phyloP scores from a whole-genome alignment of 1,140 invertebrate species.

The Ceratosolen solmsi region DNA sequence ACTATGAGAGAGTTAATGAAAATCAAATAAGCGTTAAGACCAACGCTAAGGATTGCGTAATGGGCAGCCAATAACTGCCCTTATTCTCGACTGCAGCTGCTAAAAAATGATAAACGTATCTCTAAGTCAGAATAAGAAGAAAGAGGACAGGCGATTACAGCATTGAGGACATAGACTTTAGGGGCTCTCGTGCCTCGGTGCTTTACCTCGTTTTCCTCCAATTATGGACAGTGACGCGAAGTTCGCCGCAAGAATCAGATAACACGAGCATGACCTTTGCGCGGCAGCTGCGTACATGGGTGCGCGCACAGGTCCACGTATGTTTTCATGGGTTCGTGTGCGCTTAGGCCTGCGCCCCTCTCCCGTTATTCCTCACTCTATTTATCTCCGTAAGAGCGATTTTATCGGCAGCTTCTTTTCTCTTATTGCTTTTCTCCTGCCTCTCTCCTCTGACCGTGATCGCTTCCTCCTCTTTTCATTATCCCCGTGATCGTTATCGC shows the following conservation, averaged over 20 bases:
- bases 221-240: slow-evolving; percentile 69
- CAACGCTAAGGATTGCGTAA: background rate
- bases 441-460: background rate
- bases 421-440: slow-evolving; percentile 22
- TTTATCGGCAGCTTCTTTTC: slow-evolving; percentile 37
- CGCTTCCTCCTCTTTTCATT: slow-evolving; percentile 27
- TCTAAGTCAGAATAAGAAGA: too few relatives aligned
- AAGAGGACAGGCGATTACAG: background rate
- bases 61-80: background rate
- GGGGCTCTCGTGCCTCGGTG: slow-evolving; percentile 51
- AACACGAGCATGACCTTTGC: slow-evolving; percentile 44
- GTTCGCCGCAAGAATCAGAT: slow-evolving; percentile 73
- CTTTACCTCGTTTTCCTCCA: slow-evolving; percentile 72
- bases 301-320: slow-evolving; percentile 54
- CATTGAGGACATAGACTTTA: too few relatives aligned
- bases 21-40: too few relatives aligned
- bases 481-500: slow-evolving; percentile 35
- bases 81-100: too few relatives aligned
- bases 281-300: slow-evolving; percentile 35
- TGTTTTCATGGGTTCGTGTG: slow-evolving; percentile 35
- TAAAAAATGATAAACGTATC: too few relatives aligned
- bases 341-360: slow-evolving; percentile 49
- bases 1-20: too few relatives aligned
- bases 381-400: slow-evolving; percentile 12
- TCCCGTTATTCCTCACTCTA: background rate